phyloP scores from a whole-genome alignment of 2,113 vertebrate species.

The Mola mola region DNA sequence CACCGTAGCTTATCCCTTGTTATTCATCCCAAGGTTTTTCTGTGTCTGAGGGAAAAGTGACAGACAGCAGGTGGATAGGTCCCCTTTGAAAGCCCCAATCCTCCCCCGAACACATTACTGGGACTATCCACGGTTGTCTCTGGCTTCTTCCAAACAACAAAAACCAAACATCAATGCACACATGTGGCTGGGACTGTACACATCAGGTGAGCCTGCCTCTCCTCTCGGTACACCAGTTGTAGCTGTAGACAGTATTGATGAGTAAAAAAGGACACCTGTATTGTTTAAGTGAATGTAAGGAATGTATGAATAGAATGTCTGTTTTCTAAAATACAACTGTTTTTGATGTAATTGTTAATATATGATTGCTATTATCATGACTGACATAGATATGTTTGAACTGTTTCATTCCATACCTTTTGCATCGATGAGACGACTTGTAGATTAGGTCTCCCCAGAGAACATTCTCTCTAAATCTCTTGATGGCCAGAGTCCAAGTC shows the following conservation, averaged over 20 bases:
- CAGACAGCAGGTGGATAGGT: slow-evolving; percentile 69
- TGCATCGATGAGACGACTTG: slow-evolving; percentile 61
- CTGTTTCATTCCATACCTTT: slow-evolving; percentile 59
- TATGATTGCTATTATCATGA: slow-evolving; percentile 47
- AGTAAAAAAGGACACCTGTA: slow-evolving; percentile 33
- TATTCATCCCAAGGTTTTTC: slow-evolving; percentile 28
- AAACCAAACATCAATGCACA: slow-evolving; percentile 44
- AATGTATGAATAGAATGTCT: slow-evolving; percentile 41
- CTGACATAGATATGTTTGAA: slow-evolving; percentile 50
- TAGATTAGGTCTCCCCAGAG: slow-evolving; percentile 62
- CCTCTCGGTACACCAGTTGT: slow-evolving; percentile 47
- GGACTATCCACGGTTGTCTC: slow-evolving; percentile 74
- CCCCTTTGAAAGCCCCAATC: slow-evolving; percentile 20
- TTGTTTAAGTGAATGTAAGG: slow-evolving; percentile 35
- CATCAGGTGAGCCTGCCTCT: slow-evolving; percentile 60
- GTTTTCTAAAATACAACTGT: slow-evolving; percentile 33
- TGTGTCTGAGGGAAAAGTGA: slow-evolving; percentile 63
- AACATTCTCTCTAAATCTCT: slow-evolving; percentile 63
- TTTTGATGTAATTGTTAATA: slow-evolving; percentile 42
- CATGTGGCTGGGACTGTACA: slow-evolving; percentile 51
- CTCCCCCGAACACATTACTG: slow-evolving; percentile 37
- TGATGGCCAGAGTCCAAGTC: neutral
- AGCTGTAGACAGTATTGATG: slow-evolving; percentile 36
- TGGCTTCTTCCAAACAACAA: slow-evolving; percentile 67
- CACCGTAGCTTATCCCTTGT: slow-evolving; percentile 17